phyloP scores from a whole-genome alignment of 2,797 vertebrate genomes.

The Pangasius macronema region DNA sequence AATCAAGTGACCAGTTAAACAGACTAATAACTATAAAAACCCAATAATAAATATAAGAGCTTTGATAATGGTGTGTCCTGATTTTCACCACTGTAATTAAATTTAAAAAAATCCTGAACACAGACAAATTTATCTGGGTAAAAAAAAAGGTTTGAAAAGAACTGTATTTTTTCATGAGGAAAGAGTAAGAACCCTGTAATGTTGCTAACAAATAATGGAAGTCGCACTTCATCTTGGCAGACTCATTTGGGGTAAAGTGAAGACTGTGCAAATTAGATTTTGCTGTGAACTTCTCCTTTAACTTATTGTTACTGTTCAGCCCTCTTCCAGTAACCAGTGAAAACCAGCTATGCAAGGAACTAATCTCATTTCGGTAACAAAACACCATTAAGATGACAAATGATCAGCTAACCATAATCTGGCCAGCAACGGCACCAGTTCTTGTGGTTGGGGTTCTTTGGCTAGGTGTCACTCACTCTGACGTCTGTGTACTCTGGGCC shows the following conservation, averaged over 20 bases:
- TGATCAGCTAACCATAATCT: slow-evolving; percentile 57
- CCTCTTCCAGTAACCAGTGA: slow-evolving; percentile 7
- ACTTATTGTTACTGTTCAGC: slow-evolving; percentile 27
- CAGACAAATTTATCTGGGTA: neutral
- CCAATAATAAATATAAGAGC: neutral
- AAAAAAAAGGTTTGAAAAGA: neutral
- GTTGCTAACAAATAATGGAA: slow-evolving; percentile 27
- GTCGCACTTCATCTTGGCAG: slow-evolving; percentile 52
- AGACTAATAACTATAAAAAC: neutral
- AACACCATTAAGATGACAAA: slow-evolving; percentile 43
- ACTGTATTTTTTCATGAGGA: neutral
- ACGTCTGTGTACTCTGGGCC: slow-evolving; percentile 27
- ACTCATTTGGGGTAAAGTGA: slow-evolving; percentile 5
- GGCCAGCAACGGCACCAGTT: neutral
- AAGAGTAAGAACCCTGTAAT: neutral
- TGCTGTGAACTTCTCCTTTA: slow-evolving; percentile 1
- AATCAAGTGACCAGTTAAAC: neutral
- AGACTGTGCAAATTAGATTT: slow-evolving; percentile 54
- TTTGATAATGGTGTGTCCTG: neutral
- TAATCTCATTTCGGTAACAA: slow-evolving; percentile 34
- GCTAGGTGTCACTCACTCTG: slow-evolving; percentile 38
- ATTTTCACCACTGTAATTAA: neutral
- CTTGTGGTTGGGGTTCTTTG: slow-evolving; percentile 20
- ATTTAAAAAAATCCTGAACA: neutral
- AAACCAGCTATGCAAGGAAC: neutral